Base-by-base conservation (phyloP, 2,797 vertebrate genomes). In the Hoplostethus atlanticus region DNA sequence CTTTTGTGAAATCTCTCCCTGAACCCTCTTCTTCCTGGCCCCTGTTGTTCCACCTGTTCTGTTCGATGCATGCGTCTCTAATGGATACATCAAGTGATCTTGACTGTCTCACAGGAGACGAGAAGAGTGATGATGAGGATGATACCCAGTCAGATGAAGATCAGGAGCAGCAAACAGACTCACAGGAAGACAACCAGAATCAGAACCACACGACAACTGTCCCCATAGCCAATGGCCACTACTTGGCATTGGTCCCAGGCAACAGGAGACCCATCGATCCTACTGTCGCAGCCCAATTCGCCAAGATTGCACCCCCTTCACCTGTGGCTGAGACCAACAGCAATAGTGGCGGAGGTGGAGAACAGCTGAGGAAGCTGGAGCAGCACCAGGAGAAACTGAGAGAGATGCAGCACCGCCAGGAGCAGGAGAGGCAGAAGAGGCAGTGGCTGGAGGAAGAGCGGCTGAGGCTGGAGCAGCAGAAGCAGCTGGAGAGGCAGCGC, bases 41-140 rank as follows among this genome's bases (percentile, higher is more conserved):
- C 65, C 48, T 81, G 70, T 86, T 66, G 73, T 80, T 48, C 77
- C 80, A 76, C 81, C 82, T 50, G 51, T 87, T 81, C 80, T 88
- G 84, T 90, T 84, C 80, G 76, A 78, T 92, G 89, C 83, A 79
- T 93, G 89, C 86, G 60, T 88, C 87, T 89, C 60, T 92, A 86
- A 91, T 65, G 68, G 88, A 92, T 83, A 91, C 87, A 81, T 87
- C 88, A 90, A 92, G 93, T 94, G 92, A 93, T 89, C 81, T 92
- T 92, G 80, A 92, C 92, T 95, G 91, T 95, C 91, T 92, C 88
- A 84, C 94, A 96, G 95, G 93, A 89, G 85, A 90, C 77, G 57
- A 68, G 82, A 86, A 91, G 76, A 88, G 34, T 38, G 47, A 63
- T 6, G 79, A 72, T 1, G 81, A 80, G 5, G 54, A 67, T 47